Conservation (phyloP, 2,888 invertebrate genomes). For the Synanthedon vespiformis region DNA sequence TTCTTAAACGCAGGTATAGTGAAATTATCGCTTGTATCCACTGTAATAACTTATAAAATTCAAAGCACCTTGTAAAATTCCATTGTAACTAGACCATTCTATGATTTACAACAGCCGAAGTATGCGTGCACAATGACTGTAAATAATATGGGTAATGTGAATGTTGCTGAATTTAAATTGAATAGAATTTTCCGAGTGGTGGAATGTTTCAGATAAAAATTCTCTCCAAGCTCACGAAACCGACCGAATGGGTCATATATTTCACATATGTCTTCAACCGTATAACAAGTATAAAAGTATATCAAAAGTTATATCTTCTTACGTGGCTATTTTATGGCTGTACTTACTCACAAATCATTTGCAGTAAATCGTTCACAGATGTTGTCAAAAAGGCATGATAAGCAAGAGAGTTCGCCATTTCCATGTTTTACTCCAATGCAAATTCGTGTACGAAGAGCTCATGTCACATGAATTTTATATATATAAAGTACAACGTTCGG, state of each 20-base stretch:
- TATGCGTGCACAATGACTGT: too few species aligned
- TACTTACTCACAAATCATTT: constrained; percentile 4
- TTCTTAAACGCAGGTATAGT: constrained; percentile 18
- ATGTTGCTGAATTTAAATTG: neutral
- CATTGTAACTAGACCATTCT: too few species aligned
- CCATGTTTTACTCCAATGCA: constrained; percentile 35
- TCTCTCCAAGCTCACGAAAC: neutral
- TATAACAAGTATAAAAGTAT: neutral
- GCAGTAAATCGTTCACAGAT: constrained; percentile 1
- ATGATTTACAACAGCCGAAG: too few species aligned
- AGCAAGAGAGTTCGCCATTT: constrained; percentile 25
- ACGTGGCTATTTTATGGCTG: neutral
- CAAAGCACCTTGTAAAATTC: neutral
- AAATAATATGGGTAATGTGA: neutral
- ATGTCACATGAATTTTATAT: constrained; percentile 60
- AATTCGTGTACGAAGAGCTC: constrained; percentile 46
- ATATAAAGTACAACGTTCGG: constrained; percentile 34
- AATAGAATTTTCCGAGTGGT: neutral
- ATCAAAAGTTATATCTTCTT: neutral
- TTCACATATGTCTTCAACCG: neutral
- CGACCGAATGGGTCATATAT: constrained; percentile 26
- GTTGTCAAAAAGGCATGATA: constrained; percentile 13
- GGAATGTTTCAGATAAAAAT: neutral
- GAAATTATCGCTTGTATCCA: neutral
- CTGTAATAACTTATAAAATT: too few species aligned